Evolutionary conservation across 53 echinoderm and acorn worm species (phyloP).

Genomic region (Temnopleurus reevesii): DNA sequence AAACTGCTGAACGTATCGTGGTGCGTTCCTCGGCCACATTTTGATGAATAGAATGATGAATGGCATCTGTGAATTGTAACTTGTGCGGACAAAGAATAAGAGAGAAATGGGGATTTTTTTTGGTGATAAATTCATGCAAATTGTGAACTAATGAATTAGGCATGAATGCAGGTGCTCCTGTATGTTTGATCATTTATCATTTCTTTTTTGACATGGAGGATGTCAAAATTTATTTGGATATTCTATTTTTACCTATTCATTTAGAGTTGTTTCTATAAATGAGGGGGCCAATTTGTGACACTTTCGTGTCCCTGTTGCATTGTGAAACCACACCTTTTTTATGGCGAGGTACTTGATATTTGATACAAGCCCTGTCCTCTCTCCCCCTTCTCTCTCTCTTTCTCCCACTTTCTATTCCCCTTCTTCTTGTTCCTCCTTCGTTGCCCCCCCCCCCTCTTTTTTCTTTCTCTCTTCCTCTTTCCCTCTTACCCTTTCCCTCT

Average conservation of each 20-base stretch:
- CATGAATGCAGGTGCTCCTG: slow-evolving; percentile 17
- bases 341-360: no score
- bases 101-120: neutral
- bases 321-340: no score
- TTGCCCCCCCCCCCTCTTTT: neutral
- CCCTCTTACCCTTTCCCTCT: neutral
- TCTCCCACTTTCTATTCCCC: neutral
- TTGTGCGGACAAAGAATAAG: neutral
- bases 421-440: neutral
- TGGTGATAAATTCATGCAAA: neutral
- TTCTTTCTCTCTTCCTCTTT: neutral
- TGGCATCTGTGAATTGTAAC: neutral
- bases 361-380: no score
- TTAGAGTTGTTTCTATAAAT: no score
- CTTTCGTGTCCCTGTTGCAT: no score
- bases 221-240: no score
- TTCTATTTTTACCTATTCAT: no score
- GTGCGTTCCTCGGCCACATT: neutral
- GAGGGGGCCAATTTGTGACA: no score
- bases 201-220: no score
- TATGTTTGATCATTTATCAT: neutral
- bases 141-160: neutral
- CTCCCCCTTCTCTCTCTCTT: neutral
- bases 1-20: neutral
- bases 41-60: neutral